Percentiles rank a stretch among this genome's conserved stretches.
Conservation (phyloP, 2,113 vertebrate genomes). For the Geothlypis trichas region DNA sequence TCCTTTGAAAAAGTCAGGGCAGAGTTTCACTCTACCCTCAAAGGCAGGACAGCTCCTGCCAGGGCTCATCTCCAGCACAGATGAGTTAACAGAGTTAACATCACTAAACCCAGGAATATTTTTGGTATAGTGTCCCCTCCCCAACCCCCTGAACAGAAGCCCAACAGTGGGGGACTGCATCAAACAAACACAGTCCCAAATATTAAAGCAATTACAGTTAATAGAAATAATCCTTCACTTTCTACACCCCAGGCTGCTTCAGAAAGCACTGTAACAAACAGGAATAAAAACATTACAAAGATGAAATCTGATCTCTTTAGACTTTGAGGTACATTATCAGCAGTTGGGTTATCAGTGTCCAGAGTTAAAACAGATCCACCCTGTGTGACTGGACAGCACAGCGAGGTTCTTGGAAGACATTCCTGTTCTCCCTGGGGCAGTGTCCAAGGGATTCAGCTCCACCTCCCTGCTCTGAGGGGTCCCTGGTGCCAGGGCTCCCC, state of each 20-base stretch:
- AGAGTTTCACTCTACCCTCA: not conserved
- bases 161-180: not conserved
- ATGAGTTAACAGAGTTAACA: not conserved
- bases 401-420: constrained; percentile 23
- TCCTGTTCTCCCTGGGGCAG: not conserved
- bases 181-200: not conserved
- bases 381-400: not conserved
- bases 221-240: not conserved
- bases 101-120: not conserved
- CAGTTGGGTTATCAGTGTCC: not conserved
- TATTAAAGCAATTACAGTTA: not conserved
- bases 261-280: not conserved
- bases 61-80: not conserved
- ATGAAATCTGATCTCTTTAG: not conserved
- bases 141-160: not conserved
- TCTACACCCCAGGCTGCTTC: not conserved
- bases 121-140: not conserved
- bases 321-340: constrained; percentile 39
- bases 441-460: not conserved
- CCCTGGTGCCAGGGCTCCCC: not conserved
- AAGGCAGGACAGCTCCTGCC: not conserved
- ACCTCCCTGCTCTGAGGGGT: not conserved
- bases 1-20: not conserved
- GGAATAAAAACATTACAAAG: not conserved
- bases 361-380: not conserved